These are phyloP conservation scores for Drosophila fungiperda DNA, from an alignment of 2,888 invertebrate genomes.

Conservation along the genomic window DNA sequence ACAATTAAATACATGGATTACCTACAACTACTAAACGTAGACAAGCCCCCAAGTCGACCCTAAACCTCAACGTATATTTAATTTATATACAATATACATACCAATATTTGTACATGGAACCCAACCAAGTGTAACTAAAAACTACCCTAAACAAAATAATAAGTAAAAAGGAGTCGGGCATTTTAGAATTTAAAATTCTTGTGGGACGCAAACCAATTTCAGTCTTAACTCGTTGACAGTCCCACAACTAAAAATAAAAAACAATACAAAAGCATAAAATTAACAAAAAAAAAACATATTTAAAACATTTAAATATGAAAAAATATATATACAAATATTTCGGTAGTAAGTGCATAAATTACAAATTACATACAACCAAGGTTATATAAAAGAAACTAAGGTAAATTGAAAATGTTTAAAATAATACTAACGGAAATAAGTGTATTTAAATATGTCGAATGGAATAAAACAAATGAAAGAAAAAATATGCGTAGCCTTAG, in stretches of 20 bases:
- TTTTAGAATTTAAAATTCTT: conserved; percentile 63
- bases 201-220: conserved; percentile 35
- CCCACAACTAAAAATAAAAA: conserved; percentile 26
- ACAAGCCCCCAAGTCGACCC: conserved; percentile 3
- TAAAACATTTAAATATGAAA: conserved; percentile 7
- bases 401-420: conserved; percentile 71
- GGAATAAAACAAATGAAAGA: conserved; percentile 71
- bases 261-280: conserved; percentile 1
- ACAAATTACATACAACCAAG: conserved; percentile 15
- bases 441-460: conserved; percentile 75
- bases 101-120: conserved; percentile 74
- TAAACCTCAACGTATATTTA: conserved; percentile 35
- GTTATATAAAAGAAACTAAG: conserved; percentile 15
- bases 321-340: conserved; percentile 8
- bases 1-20: conserved; percentile 15
- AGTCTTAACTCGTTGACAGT: conserved; percentile 35
- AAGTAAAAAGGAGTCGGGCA: conserved; percentile 35
- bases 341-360: conserved; percentile 29
- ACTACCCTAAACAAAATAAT: background rate
- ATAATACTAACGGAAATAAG: conserved; percentile 54
- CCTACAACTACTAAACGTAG: conserved; percentile 34
- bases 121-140: conserved; percentile 52
- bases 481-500: conserved; percentile 29
- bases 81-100: conserved; percentile 62
- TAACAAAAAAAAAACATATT: conserved; percentile 5